Conservation (phyloP, 2,888 invertebrate genomes). For the Meliscaeva auricollis region DNA sequence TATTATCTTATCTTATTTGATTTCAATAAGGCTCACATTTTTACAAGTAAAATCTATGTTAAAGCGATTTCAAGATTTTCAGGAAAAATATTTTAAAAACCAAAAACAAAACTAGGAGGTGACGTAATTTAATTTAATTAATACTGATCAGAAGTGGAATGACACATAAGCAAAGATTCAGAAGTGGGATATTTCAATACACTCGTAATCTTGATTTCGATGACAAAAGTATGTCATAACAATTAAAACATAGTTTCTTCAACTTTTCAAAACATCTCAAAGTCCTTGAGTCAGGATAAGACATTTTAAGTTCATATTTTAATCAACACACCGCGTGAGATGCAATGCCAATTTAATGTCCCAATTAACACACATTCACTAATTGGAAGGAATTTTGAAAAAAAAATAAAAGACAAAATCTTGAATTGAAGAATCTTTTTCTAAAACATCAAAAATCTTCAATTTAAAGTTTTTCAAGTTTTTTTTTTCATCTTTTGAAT, state of each 20-base stretch:
- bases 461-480: constrained; percentile 26
- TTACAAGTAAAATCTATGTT: too few relatives aligned
- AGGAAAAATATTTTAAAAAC: too few relatives aligned
- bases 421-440: constrained; percentile 15
- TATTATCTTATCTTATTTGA: too few relatives aligned
- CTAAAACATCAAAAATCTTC: constrained; percentile 12
- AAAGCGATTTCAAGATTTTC: too few relatives aligned
- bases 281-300: background rate
- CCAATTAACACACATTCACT: constrained; percentile 22
- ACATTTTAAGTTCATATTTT: background rate
- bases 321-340: background rate
- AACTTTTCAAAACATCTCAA: background rate
- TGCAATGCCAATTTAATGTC: constrained; percentile 7
- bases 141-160: too few relatives aligned
- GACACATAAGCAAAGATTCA: too few relatives aligned
- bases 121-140: too few relatives aligned
- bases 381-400: constrained; percentile 1
- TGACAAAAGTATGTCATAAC: background rate
- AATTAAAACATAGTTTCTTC: background rate
- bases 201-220: too few relatives aligned
- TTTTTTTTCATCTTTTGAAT: background rate
- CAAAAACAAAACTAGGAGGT: too few relatives aligned
- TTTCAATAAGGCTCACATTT: too few relatives aligned
- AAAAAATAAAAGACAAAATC: background rate
- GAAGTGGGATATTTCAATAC: too few relatives aligned